Evolutionary conservation across 1,140 invertebrate genomes (phyloP).

Genomic region (Wiebesia pumilae): DNA sequence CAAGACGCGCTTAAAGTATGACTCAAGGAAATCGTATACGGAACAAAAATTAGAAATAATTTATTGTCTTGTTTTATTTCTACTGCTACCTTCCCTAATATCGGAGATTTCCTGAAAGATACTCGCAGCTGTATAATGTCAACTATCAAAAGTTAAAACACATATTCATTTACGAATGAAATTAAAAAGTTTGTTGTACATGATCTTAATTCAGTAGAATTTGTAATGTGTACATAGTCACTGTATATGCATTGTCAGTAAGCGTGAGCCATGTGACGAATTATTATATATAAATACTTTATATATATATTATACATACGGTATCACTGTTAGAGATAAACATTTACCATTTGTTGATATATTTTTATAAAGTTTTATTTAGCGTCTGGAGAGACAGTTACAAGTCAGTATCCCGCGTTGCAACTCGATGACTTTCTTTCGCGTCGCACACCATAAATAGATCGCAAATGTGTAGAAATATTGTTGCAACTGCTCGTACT

Average conservation of each 20-base stretch:
- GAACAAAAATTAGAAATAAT: neutral
- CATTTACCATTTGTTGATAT: constrained; percentile 74
- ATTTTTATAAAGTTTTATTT: constrained; percentile 75
- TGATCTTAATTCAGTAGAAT: constrained; percentile 42
- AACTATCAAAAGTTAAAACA: neutral
- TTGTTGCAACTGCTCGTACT: neutral
- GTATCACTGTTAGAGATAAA: constrained; percentile 69
- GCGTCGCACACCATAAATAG: constrained; percentile 46
- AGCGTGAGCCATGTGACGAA: constrained; percentile 57
- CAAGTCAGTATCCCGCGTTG: no score
- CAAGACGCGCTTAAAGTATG: neutral
- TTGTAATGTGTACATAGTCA: constrained; percentile 70
- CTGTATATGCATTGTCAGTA: constrained; percentile 62
- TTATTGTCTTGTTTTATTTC: neutral
- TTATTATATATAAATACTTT: constrained; percentile 56
- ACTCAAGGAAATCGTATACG: neutral
- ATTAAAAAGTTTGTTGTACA: constrained; percentile 40
- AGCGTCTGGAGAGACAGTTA: constrained; percentile 42
- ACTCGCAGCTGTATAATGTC: constrained; percentile 34
- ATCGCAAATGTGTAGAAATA: constrained; percentile 35
- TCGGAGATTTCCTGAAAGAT: neutral
- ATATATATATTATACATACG: constrained; percentile 56
- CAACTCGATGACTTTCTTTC: constrained; percentile 35
- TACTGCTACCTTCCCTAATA: neutral
- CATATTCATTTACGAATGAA: constrained; percentile 2